A percentile compares a stretch with the other conserved stretches of the same genome.
phyloP scores from a whole-genome alignment of 2,113 vertebrate species.

The Bolborhynchus lineola region DNA sequence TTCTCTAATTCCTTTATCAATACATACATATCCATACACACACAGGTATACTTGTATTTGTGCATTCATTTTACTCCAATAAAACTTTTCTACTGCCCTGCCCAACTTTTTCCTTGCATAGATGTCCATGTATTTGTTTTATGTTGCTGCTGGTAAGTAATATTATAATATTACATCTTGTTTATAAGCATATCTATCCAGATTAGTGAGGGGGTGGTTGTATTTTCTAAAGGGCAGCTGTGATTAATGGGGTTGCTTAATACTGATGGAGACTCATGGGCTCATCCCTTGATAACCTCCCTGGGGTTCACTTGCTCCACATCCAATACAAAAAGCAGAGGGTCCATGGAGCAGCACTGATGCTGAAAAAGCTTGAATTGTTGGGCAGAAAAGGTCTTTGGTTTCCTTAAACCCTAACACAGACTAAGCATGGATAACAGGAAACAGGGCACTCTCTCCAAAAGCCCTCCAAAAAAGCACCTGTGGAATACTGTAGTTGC shows the following conservation, averaged over 20 bases:
- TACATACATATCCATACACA: not conserved
- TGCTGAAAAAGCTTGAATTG: not conserved
- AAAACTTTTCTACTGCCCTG: not conserved
- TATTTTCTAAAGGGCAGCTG: not conserved
- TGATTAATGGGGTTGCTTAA: not conserved
- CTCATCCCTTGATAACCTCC: not conserved
- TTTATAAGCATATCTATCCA: not conserved
- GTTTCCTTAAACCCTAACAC: not conserved
- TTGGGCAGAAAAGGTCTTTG: not conserved
- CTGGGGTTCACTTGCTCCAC: not conserved
- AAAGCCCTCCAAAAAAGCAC: not conserved
- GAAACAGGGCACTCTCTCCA: not conserved
- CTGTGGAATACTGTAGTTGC: not conserved
- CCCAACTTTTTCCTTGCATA: not conserved
- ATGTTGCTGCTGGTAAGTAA: not conserved
- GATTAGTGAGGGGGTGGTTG: not conserved
- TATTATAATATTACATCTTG: not conserved
- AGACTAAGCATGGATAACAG: not conserved
- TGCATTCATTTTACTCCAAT: not conserved
- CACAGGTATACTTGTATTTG: not conserved
- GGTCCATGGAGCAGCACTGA: not conserved
- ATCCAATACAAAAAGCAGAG: not conserved
- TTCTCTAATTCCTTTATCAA: not conserved
- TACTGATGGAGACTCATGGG: not conserved
- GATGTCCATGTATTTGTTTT: not conserved